Evolutionary conservation across 2,113 vertebrate genomes (phyloP).

Genomic region (cat (Felis catus)): DNA sequence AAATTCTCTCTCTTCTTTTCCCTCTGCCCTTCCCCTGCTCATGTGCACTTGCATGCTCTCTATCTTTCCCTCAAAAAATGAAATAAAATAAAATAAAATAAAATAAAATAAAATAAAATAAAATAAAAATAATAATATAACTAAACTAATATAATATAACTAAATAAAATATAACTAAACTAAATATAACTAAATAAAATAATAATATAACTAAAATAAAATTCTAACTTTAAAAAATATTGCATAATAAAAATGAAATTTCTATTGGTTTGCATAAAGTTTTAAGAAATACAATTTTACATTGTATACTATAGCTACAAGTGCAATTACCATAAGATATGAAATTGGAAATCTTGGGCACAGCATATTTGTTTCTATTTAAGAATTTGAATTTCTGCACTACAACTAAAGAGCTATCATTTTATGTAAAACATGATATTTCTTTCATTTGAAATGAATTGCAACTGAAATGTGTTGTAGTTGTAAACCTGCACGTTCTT

Average conservation of each 20-base stretch:
- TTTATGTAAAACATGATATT: constrained; percentile 49
- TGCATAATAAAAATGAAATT: background rate
- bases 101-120: background rate
- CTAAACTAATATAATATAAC: too few species aligned
- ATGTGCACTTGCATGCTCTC: too few species aligned
- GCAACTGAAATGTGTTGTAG: constrained; percentile 27
- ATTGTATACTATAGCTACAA: background rate
- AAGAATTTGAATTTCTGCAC: constrained; percentile 58
- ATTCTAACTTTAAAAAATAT: background rate
- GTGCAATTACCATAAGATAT: constrained; percentile 1
- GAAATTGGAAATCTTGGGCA: constrained; percentile 25
- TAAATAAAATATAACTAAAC: too few species aligned
- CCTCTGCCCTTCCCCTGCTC: too few species aligned
- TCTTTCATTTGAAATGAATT: constrained; percentile 48
- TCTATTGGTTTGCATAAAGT: background rate
- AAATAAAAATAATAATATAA: too few species aligned
- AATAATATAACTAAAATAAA: background rate
- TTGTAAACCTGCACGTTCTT: constrained; percentile 30
- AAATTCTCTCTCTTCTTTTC: too few species aligned
- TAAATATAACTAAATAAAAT: too few species aligned
- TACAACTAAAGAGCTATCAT: constrained; percentile 30
- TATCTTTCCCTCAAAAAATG: too few species aligned
- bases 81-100: too few species aligned
- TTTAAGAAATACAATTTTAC: background rate
- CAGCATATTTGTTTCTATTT: background rate